These are phyloP conservation scores for Rhinoderma darwinii DNA, from an alignment of 2,113 vertebrate genomes.

Conservation along the genomic window DNA sequence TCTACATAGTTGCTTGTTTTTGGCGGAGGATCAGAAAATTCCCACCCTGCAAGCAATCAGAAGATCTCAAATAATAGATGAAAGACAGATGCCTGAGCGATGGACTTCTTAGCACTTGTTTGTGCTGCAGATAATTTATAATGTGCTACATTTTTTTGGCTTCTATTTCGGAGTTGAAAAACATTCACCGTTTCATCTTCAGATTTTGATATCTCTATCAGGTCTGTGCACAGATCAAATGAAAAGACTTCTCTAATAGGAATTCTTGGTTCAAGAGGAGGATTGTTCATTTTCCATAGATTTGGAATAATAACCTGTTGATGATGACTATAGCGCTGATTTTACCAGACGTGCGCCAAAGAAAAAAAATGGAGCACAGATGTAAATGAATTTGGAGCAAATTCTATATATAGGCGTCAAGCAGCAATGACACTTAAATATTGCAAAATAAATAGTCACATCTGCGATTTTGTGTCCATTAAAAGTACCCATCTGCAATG, in stretches of 20 bases:
- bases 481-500: too few relatives aligned
- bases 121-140: slow-evolving; percentile 13
- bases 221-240: not conserved
- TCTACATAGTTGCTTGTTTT: not conserved
- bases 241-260: not conserved
- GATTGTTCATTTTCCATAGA: not conserved
- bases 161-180: not conserved
- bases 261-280: not conserved
- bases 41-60: slow-evolving; percentile 33
- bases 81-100: slow-evolving; percentile 24
- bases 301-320: not conserved
- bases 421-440: too few relatives aligned
- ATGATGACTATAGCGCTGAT: not conserved
- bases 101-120: slow-evolving; percentile 24
- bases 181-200: slow-evolving; percentile 10
- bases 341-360: not conserved
- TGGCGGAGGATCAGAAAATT: slow-evolving; percentile 28
- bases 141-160: slow-evolving; percentile 35
- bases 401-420: too few relatives aligned
- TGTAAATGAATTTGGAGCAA: not conserved
- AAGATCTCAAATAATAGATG: slow-evolving; percentile 40
- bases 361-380: not conserved
- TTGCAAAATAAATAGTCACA: not conserved
- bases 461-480: too few relatives aligned
- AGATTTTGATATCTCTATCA: slow-evolving; percentile 28